These are phyloP conservation scores for Barbus barbus DNA, from an alignment of 2,113 vertebrate species.

Conservation along the genomic window DNA sequence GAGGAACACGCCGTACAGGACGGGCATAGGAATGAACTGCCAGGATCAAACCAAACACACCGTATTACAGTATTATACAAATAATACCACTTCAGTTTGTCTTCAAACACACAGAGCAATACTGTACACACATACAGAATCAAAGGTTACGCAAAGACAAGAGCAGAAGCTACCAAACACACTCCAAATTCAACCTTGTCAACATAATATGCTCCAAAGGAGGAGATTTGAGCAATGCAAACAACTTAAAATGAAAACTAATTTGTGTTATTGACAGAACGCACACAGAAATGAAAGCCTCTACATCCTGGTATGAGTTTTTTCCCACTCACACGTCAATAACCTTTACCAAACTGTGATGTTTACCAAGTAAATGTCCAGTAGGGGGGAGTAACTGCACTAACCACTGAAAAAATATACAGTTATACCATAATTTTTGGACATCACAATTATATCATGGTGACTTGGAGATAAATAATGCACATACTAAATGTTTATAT, in stretches of 20 bases:
- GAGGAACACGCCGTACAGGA: slow-evolving; percentile 79
- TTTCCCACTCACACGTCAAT: not conserved
- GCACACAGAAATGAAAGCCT: not conserved
- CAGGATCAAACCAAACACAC: not conserved
- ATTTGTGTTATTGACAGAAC: not conserved
- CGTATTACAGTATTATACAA: not conserved
- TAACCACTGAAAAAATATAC: not conserved
- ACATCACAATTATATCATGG: not conserved
- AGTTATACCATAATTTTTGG: not conserved
- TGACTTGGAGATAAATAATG: no score
- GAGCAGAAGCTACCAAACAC: not conserved
- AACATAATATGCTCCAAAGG: not conserved
- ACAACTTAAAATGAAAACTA: not conserved
- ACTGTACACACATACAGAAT: not conserved
- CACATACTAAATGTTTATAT: no score
- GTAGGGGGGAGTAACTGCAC: not conserved
- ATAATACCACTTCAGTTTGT: not conserved
- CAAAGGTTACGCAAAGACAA: not conserved
- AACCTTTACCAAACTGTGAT: not conserved
- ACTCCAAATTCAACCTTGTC: not conserved
- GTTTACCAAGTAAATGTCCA: not conserved
- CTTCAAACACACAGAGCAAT: not conserved
- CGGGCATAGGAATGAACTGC: slow-evolving; percentile 79
- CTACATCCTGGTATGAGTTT: not conserved
- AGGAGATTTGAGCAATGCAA: not conserved